These are phyloP conservation scores for Premnoplex brunnescens DNA, from an alignment of 2,797 vertebrate species.

Conservation along the genomic window DNA sequence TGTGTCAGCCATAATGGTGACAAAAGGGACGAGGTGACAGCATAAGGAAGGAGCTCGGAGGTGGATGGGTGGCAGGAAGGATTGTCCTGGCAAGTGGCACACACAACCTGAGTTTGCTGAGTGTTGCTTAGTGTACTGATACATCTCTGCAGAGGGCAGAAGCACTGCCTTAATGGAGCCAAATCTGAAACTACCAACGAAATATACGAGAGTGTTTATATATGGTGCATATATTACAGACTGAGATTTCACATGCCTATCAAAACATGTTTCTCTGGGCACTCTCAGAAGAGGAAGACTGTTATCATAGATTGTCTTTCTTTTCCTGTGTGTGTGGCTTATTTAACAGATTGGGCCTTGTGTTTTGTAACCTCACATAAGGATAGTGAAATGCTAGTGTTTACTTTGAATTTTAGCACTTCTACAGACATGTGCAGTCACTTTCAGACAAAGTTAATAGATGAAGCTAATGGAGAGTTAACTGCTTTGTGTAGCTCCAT, in stretches of 20 bases:
- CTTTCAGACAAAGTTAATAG: not conserved
- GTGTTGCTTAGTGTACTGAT: not conserved
- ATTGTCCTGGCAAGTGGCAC: not conserved
- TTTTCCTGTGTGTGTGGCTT: not conserved
- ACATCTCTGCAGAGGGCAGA: not conserved
- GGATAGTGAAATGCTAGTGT: not conserved
- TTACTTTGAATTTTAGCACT: not conserved
- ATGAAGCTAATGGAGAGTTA: not conserved
- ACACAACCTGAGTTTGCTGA: not conserved
- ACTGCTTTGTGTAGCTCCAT: not conserved
- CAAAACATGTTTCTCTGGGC: not conserved
- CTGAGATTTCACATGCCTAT: not conserved
- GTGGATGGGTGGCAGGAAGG: not conserved
- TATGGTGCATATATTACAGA: not conserved
- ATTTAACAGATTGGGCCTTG: not conserved
- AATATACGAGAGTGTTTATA: not conserved
- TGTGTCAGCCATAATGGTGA: fast-evolving
- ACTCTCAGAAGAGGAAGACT: not conserved
- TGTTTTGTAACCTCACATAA: not conserved
- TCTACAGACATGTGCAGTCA: not conserved
- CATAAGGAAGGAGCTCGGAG: not conserved
- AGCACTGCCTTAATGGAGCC: not conserved
- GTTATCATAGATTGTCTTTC: not conserved
- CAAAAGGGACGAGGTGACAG: not conserved
- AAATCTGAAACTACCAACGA: not conserved